Evolutionary conservation across 2,888 invertebrate genomes (phyloP).

Genomic region (Archips xylosteana): DNA sequence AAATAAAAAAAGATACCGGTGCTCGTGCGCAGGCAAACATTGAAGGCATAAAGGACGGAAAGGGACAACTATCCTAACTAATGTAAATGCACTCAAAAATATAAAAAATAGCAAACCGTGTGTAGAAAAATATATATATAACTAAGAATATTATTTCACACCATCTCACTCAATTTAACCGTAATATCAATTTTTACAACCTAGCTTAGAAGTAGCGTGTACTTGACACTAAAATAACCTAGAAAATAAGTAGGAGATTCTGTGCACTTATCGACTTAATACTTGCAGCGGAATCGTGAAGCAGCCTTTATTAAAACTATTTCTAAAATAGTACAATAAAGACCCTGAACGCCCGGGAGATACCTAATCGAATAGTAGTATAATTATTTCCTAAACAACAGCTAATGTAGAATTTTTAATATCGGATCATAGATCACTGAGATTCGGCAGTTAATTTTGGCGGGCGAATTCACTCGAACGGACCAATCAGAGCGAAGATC

Average conservation of each 20-base stretch:
- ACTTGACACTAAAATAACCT: conserved; percentile 69
- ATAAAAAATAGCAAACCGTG: conserved; percentile 53
- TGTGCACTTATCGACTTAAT: conserved; percentile 54
- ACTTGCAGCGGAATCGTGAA: conserved; percentile 52
- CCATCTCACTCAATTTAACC: conserved; percentile 66
- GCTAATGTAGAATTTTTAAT: conserved; percentile 44
- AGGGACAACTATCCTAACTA: conserved; percentile 57
- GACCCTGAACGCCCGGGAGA: conserved; percentile 60
- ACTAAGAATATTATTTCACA: conserved; percentile 60
- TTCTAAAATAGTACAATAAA: conserved; percentile 80
- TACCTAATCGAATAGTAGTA: conserved; percentile 39
- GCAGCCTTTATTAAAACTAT: conserved; percentile 75
- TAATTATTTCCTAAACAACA: conserved; percentile 19
- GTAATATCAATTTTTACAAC: conserved; percentile 74
- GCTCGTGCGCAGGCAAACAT: conserved; percentile 72
- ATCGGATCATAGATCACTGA: conserved; percentile 42
- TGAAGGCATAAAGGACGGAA: conserved; percentile 69
- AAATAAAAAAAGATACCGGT: conserved; percentile 64
- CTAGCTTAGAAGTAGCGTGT: conserved; percentile 69
- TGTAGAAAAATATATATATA: conserved; percentile 59
- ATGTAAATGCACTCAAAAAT: conserved; percentile 61
- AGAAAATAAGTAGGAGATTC: conserved; percentile 57
- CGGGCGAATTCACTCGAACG: conserved; percentile 61
- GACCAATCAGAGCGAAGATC: conserved; percentile 64
- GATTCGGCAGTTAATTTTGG: conserved; percentile 54